Evolutionary conservation across 2,797 vertebrate species (phyloP).

Genomic region (Melanogrammus aeglefinus): DNA sequence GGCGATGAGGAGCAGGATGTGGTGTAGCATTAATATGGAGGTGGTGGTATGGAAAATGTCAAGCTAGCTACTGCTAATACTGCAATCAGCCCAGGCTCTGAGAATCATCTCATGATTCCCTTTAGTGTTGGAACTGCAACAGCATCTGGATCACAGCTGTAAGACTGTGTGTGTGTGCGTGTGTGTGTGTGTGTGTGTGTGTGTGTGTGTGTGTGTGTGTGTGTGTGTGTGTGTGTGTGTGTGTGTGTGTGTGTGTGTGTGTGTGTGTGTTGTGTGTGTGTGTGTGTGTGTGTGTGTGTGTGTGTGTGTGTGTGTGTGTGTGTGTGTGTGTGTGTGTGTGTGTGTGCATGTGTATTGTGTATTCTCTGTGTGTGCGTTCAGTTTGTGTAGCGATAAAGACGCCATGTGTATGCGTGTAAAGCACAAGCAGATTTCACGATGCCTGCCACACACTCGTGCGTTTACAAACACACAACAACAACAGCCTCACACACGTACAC

Average conservation of each 20-base stretch:
- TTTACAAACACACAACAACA: not conserved
- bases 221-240: not conserved
- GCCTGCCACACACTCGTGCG: not conserved
- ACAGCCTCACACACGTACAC: not conserved
- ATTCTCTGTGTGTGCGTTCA: conserved; percentile 16
- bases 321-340: no score
- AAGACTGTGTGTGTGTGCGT: conserved; percentile 29
- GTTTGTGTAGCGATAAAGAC: conserved; percentile 36
- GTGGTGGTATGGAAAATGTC: conserved; percentile 62
- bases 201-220: conserved; percentile 18
- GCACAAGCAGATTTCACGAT: no score
- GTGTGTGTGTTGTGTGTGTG: no score
- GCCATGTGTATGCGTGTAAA: no score
- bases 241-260: not conserved
- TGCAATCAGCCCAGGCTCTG: conserved; percentile 34
- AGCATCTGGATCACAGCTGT: conserved; percentile 69
- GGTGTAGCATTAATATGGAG: conserved; percentile 36
- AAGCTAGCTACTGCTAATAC: conserved; percentile 53
- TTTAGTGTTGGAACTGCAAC: conserved; percentile 27
- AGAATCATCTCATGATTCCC: conserved; percentile 45
- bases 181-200: conserved; percentile 26
- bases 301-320: no score
- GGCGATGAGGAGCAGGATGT: conserved; percentile 24
- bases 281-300: no score
- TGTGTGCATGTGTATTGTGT: no score